Evolutionary conservation across 2,888 invertebrate genomes (phyloP).

Genomic region (Lycophotia porphyrea): DNA sequence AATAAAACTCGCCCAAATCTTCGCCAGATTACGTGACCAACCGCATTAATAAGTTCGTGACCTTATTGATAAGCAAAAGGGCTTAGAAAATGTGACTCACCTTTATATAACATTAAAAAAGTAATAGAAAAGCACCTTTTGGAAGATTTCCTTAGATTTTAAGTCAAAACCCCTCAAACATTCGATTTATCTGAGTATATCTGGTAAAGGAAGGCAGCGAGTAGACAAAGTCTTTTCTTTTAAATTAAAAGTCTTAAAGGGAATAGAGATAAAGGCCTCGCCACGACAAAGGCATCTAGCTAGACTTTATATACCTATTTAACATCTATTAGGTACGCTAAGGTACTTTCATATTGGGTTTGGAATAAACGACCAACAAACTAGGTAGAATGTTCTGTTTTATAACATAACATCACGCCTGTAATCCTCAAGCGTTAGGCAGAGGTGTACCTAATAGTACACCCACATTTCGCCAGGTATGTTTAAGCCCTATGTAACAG

Average conservation of each 20-base stretch:
- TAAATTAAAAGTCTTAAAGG: conserved; percentile 21
- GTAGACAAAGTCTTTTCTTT: conserved; percentile 6
- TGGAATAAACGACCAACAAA: conserved; percentile 8
- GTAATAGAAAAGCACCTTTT: conserved; percentile 6
- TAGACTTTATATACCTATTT: conserved; percentile 21
- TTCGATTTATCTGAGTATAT: conserved; percentile 18
- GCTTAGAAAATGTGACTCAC: conserved; percentile 57
- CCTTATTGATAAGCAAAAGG: conserved; percentile 56
- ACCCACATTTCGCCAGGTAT: too few species aligned
- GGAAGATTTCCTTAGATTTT: background rate
- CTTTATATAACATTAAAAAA: conserved; percentile 41
- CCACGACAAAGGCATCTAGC: conserved; percentile 30
- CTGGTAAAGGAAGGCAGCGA: background rate
- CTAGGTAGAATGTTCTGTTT: background rate
- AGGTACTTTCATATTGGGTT: conserved; percentile 3
- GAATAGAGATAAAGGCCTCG: background rate
- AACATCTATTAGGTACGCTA: conserved; percentile 13
- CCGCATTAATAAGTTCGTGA: conserved; percentile 63
- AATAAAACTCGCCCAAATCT: conserved; percentile 71
- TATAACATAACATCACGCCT: background rate
- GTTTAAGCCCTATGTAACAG: too few species aligned
- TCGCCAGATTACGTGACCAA: conserved; percentile 68
- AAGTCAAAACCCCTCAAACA: conserved; percentile 6
- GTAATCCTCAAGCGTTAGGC: background rate
- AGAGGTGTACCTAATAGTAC: too few species aligned